A percentile compares a stretch with the other conserved stretches of the same genome.
These are phyloP conservation scores for Pollicipes pollicipes DNA, from an alignment of 1,140 invertebrate species.

Conservation along the genomic window DNA sequence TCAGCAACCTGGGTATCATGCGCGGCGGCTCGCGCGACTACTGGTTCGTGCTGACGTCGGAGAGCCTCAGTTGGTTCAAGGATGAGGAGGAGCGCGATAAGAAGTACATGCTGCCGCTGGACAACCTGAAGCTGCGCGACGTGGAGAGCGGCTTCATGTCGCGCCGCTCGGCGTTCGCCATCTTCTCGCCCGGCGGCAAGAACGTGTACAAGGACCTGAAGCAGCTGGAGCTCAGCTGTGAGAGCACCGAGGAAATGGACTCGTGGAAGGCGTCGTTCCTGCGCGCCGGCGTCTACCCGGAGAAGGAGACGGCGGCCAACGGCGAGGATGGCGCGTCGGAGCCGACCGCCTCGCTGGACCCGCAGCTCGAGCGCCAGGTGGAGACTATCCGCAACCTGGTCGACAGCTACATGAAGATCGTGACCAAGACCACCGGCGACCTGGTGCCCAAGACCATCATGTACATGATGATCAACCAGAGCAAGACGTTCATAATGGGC, in stretches of 20 bases:
- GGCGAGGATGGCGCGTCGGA: constrained; percentile 63
- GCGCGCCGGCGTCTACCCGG: constrained; percentile 89
- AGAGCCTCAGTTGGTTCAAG: constrained; percentile 97
- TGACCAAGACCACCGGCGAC: constrained; percentile 95
- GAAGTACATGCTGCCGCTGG: constrained; percentile 42
- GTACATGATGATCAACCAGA: constrained; percentile 94
- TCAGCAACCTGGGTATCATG: constrained; percentile 94
- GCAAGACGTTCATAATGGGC: constrained; percentile 93
- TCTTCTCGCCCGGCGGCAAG: constrained; percentile 92
- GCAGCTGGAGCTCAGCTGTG: constrained; percentile 89
- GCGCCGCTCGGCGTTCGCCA: constrained; percentile 84
- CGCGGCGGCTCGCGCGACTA: constrained; percentile 95
- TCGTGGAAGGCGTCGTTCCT: constrained; percentile 63
- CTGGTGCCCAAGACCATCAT: constrained; percentile 97
- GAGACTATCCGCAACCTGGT: constrained; percentile 98
- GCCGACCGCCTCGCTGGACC: constrained; percentile 74
- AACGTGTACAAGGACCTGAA: constrained; percentile 97
- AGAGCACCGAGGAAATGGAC: constrained; percentile 97
- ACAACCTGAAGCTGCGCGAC: constrained; percentile 79
- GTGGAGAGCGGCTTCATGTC: constrained; percentile 98
- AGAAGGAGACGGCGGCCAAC: constrained; percentile 75
- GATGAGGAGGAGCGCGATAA: constrained; percentile 78
- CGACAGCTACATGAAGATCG: constrained; percentile 99
- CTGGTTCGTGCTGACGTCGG: constrained; percentile 99
- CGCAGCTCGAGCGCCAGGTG: constrained; percentile 91